Percentiles rank a stretch among this genome's conserved stretches.
Evolutionary conservation across 2,797 vertebrate species (phyloP).

Genomic region (Lycodopsis pacificus): DNA sequence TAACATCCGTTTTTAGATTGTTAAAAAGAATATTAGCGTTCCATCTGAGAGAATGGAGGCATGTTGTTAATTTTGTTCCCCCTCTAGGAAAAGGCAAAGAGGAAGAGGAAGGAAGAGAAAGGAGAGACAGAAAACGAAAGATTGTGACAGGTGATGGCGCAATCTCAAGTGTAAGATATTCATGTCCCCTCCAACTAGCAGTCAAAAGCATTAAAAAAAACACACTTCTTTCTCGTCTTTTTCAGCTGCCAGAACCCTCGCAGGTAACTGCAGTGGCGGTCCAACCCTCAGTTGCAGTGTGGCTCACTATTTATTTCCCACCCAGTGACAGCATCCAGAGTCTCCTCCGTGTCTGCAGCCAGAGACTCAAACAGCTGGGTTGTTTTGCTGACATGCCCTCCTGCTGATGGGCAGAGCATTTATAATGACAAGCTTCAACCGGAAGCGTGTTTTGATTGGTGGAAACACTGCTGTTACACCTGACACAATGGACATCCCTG

Average conservation of each 20-base stretch:
- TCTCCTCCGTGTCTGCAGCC: constrained; percentile 65
- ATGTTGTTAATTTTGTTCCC: constrained; percentile 38
- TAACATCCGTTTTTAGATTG: constrained; percentile 7
- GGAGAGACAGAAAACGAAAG: constrained; percentile 89
- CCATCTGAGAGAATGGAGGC: background rate
- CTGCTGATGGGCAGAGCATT: constrained; percentile 62
- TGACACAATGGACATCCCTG: constrained; percentile 72
- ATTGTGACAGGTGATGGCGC: constrained; percentile 88
- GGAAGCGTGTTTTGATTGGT: constrained; percentile 70
- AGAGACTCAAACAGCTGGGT: constrained; percentile 74
- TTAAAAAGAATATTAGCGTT: background rate
- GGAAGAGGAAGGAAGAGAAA: constrained; percentile 90
- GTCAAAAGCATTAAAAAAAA: background rate
- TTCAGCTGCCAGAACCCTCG: constrained; percentile 86
- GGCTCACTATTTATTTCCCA: constrained; percentile 76
- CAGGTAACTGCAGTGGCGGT: constrained; percentile 80
- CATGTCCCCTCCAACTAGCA: background rate
- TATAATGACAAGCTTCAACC: constrained; percentile 67
- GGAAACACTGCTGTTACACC: constrained; percentile 70
- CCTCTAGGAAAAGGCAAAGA: constrained; percentile 86
- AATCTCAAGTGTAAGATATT: background rate
- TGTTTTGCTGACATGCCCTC: constrained; percentile 68
- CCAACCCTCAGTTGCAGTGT: constrained; percentile 65
- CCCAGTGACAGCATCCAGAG: constrained; percentile 72
- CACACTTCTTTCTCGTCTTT: constrained; percentile 21